Evolutionary conservation across 2,797 vertebrate species (phyloP).

Genomic region (Clarias fuscus): DNA sequence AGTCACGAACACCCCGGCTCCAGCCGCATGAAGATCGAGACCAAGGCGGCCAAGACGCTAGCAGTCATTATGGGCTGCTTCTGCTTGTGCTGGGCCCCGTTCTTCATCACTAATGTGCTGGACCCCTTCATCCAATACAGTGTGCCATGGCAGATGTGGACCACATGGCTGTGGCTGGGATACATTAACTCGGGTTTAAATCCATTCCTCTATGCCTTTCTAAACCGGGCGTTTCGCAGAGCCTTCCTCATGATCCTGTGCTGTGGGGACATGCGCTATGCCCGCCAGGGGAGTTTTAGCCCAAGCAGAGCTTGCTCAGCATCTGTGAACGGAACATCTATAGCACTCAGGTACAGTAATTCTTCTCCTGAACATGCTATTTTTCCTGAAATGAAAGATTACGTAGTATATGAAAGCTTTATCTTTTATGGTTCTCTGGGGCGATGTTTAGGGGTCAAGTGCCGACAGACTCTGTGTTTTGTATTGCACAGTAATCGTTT

Average conservation of each 20-base stretch:
- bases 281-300: slow-evolving; percentile 68
- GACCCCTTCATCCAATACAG: slow-evolving; percentile 81
- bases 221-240: slow-evolving; percentile 80
- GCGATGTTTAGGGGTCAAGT: neutral
- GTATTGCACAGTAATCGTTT: slow-evolving; percentile 21
- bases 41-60: slow-evolving; percentile 81
- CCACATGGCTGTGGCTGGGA: slow-evolving; percentile 81
- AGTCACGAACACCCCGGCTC: slow-evolving; percentile 57
- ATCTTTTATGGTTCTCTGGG: slow-evolving; percentile 25
- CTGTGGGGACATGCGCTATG: slow-evolving; percentile 74
- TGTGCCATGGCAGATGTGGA: slow-evolving; percentile 82
- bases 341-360: slow-evolving; percentile 74
- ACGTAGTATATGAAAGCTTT: slow-evolving; percentile 35
- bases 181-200: slow-evolving; percentile 83
- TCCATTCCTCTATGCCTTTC: slow-evolving; percentile 81
- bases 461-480: neutral
- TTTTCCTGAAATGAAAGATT: slow-evolving; percentile 44
- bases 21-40: slow-evolving; percentile 78
- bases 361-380: slow-evolving; percentile 29
- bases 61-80: slow-evolving; percentile 83
- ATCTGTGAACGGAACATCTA: slow-evolving; percentile 76
- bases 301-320: slow-evolving; percentile 66
- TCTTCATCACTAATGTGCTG: slow-evolving; percentile 81
- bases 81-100: slow-evolving; percentile 81
- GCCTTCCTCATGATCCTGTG: slow-evolving; percentile 81